Percentiles rank a stretch among this genome's conserved stretches.
phyloP scores from a whole-genome alignment of 2,888 invertebrate genomes.

The Antitype chi region DNA sequence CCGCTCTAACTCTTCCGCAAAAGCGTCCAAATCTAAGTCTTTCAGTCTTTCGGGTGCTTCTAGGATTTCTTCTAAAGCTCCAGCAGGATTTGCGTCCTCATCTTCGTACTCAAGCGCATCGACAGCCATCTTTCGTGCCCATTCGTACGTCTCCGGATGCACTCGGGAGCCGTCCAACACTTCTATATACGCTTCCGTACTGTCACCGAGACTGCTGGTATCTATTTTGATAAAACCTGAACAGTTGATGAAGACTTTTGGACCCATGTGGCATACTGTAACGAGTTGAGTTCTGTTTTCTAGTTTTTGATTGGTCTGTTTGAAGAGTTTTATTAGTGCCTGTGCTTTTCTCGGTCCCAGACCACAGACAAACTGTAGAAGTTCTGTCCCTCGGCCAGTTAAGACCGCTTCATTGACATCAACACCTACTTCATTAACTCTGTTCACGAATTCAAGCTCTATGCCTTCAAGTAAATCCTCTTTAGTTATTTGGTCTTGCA shows the following conservation, averaged over 20 bases:
- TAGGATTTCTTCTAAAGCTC: slow-evolving; percentile 98
- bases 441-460: slow-evolving; percentile 97
- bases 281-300: slow-evolving; percentile 99
- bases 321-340: slow-evolving; percentile 95
- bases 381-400: slow-evolving; percentile 95
- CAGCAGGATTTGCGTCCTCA: slow-evolving; percentile 98
- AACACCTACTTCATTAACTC: slow-evolving; percentile 99
- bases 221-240: slow-evolving; percentile 99
- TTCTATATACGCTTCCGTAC: slow-evolving; percentile 98
- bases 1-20: slow-evolving; percentile 98
- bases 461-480: slow-evolving; percentile 97
- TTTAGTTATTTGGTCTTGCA: slow-evolving; percentile 95
- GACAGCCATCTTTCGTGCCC: slow-evolving; percentile 99
- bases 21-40: slow-evolving; percentile 99
- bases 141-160: slow-evolving; percentile 99
- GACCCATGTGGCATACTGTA: slow-evolving; percentile 98
- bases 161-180: slow-evolving; percentile 99
- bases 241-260: slow-evolving; percentile 99
- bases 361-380: slow-evolving; percentile 99
- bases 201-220: slow-evolving; percentile 98
- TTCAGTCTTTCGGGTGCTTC: slow-evolving; percentile 98
- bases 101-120: slow-evolving; percentile 99
- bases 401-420: slow-evolving; percentile 98
- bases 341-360: slow-evolving; percentile 98
- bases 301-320: slow-evolving; percentile 97